phyloP scores from a whole-genome alignment of 2,888 invertebrate genomes.

The Brenthis daphne region DNA sequence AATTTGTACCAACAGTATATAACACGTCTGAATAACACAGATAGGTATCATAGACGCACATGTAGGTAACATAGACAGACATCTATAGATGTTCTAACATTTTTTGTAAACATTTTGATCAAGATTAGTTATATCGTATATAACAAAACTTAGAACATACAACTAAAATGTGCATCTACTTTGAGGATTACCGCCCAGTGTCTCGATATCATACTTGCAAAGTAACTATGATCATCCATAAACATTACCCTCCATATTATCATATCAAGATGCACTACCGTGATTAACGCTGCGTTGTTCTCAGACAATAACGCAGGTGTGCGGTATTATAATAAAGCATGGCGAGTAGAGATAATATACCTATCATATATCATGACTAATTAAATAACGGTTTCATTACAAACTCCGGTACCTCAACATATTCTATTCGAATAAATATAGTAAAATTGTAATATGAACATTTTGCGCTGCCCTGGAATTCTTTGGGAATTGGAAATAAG shows the following conservation, averaged over 20 bases:
- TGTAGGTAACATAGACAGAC: no score
- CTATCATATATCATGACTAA: not conserved
- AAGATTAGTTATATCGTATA: no score
- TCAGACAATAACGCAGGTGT: slow-evolving; percentile 8
- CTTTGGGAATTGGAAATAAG: no score
- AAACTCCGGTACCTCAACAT: no score
- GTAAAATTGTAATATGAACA: no score
- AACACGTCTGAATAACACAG: no score
- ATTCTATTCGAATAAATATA: no score
- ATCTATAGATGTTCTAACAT: no score
- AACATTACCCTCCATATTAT: slow-evolving; percentile 3
- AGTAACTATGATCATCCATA: slow-evolving; percentile 1
- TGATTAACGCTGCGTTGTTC: slow-evolving; percentile 5
- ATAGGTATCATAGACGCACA: no score
- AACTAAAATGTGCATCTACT: not conserved
- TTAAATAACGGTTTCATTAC: slow-evolving; percentile 1
- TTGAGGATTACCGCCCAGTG: not conserved
- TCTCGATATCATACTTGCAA: not conserved
- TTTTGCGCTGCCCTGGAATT: no score
- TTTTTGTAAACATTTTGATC: no score
- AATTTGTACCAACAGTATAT: not conserved
- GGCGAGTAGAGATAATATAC: slow-evolving; percentile 3
- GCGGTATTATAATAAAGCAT: slow-evolving; percentile 3
- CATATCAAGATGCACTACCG: slow-evolving; percentile 11
- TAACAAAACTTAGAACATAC: not conserved